Evolutionary conservation across 2,888 invertebrate species (phyloP).

Genomic region (Eupithecia pulchellata): DNA sequence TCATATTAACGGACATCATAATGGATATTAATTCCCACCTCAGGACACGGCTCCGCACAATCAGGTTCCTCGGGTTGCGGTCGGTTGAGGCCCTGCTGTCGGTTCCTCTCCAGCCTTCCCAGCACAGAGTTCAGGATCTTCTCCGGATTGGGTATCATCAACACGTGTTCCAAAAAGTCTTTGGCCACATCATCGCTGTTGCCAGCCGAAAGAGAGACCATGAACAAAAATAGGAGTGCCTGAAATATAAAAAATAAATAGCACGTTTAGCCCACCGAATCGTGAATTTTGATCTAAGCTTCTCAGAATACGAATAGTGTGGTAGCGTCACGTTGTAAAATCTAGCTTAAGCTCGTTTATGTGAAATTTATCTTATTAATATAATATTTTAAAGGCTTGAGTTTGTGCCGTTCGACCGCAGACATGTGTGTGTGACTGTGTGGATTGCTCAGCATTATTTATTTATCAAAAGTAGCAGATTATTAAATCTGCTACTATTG

Average conservation of each 20-base stretch:
- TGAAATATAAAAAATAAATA: conserved; percentile 36
- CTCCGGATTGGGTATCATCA: conserved; percentile 70
- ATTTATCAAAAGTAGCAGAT: too few species aligned
- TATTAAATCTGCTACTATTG: too few species aligned
- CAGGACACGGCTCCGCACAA: conserved; percentile 59
- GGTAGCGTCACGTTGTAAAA: too few species aligned
- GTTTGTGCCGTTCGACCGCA: too few species aligned
- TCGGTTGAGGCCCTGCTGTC: conserved; percentile 53
- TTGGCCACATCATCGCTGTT: conserved; percentile 62
- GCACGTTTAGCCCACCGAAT: not conserved
- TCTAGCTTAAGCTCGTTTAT: too few species aligned
- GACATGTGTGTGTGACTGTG: too few species aligned
- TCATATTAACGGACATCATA: too few species aligned
- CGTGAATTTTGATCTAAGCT: not conserved
- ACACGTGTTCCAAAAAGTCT: conserved; percentile 69
- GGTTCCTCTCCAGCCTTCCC: conserved; percentile 63
- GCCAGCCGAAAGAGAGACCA: conserved; percentile 53
- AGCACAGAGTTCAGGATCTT: conserved; percentile 72
- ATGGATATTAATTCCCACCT: conserved; percentile 49
- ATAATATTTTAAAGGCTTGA: too few species aligned
- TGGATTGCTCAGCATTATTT: too few species aligned
- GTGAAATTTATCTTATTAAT: too few species aligned
- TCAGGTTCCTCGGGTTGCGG: conserved; percentile 56
- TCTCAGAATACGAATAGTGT: too few species aligned
- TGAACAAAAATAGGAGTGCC: conserved; percentile 59